Percentiles rank a stretch among this genome's conserved stretches.
phyloP scores from a whole-genome alignment of 2,113 vertebrate species.

The Lanius collurio region DNA sequence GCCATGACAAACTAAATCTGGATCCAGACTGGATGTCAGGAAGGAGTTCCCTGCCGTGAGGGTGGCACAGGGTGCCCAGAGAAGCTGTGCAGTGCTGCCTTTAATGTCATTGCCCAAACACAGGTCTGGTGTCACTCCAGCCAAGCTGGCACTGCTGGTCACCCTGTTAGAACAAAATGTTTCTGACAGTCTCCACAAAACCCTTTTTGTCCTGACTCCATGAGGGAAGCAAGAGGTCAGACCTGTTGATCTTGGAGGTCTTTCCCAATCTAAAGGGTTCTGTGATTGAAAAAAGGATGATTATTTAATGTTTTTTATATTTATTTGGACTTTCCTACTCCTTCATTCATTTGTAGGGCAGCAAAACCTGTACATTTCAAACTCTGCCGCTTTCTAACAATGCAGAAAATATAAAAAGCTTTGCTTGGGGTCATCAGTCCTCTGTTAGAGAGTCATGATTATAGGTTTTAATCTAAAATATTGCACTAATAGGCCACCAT shows the following conservation, averaged over 20 bases:
- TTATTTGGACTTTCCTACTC: not conserved
- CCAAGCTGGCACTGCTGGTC: not conserved
- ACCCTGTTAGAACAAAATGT: not conserved
- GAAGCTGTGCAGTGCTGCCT: not conserved
- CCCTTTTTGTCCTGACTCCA: not conserved
- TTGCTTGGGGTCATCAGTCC: not conserved
- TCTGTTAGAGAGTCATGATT: not conserved
- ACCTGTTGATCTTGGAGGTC: not conserved
- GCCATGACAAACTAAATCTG: not conserved
- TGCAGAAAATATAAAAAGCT: not conserved
- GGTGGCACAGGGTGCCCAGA: not conserved
- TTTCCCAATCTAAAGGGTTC: not conserved
- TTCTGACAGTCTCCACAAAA: not conserved
- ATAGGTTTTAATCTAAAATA: not conserved
- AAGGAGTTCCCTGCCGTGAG: too few species aligned
- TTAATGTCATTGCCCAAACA: not conserved
- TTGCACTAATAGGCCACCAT: not conserved
- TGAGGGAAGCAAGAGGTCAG: not conserved
- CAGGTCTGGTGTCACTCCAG: not conserved
- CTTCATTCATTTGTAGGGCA: not conserved
- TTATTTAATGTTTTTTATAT: not conserved
- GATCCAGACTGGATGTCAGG: not conserved
- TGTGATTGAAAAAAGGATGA: not conserved
- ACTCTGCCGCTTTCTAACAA: not conserved
- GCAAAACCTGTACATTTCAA: not conserved